Conservation (phyloP, 2,113 vertebrate species). For the Perca fluviatilis region DNA sequence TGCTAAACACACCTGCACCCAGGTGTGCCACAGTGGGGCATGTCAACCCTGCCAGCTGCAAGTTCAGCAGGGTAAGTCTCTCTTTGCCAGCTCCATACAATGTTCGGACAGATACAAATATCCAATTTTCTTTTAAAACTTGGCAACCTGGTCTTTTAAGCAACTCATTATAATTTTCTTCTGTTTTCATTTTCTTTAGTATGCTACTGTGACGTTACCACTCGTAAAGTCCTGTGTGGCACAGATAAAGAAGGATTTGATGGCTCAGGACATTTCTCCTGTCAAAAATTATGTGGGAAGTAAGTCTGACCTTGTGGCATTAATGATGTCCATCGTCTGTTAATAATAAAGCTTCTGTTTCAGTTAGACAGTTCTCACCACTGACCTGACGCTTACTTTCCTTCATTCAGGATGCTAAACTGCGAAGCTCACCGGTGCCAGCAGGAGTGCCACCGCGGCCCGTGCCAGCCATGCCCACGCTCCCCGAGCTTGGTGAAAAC, state of each 20-base stretch:
- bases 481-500: constrained; percentile 89
- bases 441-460: constrained; percentile 90
- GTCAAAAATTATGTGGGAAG: constrained; percentile 93
- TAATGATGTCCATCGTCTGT: neutral
- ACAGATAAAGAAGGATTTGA: constrained; percentile 88
- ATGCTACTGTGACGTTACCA: constrained; percentile 92
- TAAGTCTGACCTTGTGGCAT: constrained; percentile 75
- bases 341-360: neutral
- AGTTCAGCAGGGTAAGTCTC: constrained; percentile 89
- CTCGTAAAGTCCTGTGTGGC: constrained; percentile 90
- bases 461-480: constrained; percentile 90
- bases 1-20: constrained; percentile 90
- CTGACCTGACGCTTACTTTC: neutral
- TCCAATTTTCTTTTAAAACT: neutral
- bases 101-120: neutral
- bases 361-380: neutral
- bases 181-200: constrained; percentile 50
- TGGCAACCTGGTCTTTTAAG: neutral
- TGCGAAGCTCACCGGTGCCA: constrained; percentile 92
- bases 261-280: constrained; percentile 91
- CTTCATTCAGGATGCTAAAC: constrained; percentile 85
- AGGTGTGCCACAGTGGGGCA: constrained; percentile 91
- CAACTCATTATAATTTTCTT: neutral
- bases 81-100: neutral
- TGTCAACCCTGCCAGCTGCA: constrained; percentile 92